Percentiles rank a stretch among this genome's conserved stretches.
phyloP scores from a whole-genome alignment of 2,888 invertebrate species.

The Neoitamus cyanurus region DNA sequence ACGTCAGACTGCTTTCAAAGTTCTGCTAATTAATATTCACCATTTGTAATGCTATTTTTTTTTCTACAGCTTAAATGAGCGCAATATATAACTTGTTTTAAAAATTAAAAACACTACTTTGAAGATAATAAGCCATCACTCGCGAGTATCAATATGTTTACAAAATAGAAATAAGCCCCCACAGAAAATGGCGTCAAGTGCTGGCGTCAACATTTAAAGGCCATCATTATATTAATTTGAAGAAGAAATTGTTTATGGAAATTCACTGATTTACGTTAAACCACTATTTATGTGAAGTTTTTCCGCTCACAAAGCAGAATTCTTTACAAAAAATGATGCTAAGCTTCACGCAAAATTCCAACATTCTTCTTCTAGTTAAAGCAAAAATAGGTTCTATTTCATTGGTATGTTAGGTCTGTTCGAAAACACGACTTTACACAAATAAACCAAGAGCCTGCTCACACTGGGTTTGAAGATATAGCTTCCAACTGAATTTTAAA shows the following conservation, averaged over 20 bases:
- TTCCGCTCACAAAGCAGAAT: neutral
- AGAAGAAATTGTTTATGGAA: neutral
- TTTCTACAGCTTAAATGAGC: neutral
- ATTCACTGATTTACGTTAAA: neutral
- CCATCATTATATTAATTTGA: neutral
- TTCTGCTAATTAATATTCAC: neutral
- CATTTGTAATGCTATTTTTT: neutral
- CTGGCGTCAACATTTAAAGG: neutral
- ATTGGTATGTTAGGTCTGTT: neutral
- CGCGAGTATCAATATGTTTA: conserved; percentile 4
- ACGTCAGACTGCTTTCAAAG: neutral
- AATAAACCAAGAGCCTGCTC: no score
- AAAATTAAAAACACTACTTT: neutral
- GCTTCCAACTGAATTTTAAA: no score
- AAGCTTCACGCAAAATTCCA: neutral
- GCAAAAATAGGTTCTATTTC: neutral
- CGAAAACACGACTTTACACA: no score
- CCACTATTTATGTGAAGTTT: neutral
- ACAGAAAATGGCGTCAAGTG: conserved; percentile 24
- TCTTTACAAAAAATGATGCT: neutral
- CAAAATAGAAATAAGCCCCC: neutral
- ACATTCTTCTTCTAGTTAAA: neutral
- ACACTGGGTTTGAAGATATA: no score
- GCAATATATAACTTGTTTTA: neutral
- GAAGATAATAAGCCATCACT: neutral